Conservation (phyloP, 1,140 invertebrate genomes). For the Scaptodrosophila lebanonensis region DNA sequence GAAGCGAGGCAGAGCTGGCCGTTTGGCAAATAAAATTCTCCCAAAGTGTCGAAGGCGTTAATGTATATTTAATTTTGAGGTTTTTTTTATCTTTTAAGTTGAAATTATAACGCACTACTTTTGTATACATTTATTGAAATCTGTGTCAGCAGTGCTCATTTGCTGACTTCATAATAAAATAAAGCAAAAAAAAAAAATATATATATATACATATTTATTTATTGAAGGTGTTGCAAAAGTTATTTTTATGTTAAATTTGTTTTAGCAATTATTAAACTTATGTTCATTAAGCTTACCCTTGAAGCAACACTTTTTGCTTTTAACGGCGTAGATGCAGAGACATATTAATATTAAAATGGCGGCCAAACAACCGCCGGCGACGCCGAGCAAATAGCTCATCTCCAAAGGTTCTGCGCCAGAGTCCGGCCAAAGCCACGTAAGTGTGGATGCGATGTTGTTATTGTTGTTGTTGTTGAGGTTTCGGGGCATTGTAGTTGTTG, state of each 20-base stretch:
- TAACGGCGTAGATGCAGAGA: conserved; percentile 80
- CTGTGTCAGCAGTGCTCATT: too few species aligned
- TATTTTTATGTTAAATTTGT: neutral
- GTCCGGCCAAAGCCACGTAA: conserved; percentile 1
- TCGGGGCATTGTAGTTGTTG: conserved; percentile 1
- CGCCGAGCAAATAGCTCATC: conserved; percentile 81
- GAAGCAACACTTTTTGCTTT: conserved; percentile 83
- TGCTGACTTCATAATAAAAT: too few species aligned
- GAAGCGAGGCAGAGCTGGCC: too few species aligned
- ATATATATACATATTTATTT: too few species aligned
- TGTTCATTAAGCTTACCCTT: conserved; percentile 79
- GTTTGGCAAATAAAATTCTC: too few species aligned
- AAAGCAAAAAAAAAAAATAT: too few species aligned
- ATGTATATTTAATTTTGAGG: too few species aligned
- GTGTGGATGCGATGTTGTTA: conserved; percentile 22
- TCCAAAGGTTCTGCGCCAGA: conserved; percentile 82
- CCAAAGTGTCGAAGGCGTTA: too few species aligned
- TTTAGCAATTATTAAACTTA: neutral
- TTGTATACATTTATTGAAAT: too few species aligned
- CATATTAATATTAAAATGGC: conserved; percentile 80
- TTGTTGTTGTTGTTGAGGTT: conserved; percentile 10
- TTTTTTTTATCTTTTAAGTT: too few species aligned
- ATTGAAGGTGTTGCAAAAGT: neutral
- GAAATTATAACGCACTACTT: too few species aligned
- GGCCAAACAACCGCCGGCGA: conserved; percentile 80